Conservation (phyloP, 2,113 vertebrate genomes). For the Oncorhynchus keta region DNA sequence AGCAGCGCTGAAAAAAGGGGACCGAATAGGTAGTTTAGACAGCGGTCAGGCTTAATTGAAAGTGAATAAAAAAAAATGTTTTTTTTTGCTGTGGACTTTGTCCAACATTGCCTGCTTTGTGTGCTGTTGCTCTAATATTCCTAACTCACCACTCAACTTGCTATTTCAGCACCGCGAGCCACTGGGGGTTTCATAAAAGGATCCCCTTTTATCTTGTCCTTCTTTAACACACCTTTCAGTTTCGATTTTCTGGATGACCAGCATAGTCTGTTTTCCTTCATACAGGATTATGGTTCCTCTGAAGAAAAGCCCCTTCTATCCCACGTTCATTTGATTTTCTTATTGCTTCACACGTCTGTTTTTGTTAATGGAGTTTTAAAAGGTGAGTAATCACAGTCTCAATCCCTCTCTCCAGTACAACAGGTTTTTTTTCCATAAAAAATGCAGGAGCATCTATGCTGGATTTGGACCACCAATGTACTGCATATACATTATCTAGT, state of each 20-base stretch:
- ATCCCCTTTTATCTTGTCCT: slow-evolving; percentile 54
- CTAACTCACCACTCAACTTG: slow-evolving; percentile 29
- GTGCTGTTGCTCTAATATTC: not conserved
- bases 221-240: slow-evolving; percentile 59
- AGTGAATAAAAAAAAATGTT: not conserved
- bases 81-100: not conserved
- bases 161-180: slow-evolving; percentile 24
- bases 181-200: slow-evolving; percentile 32
- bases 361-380: too few species aligned
- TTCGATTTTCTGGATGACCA: slow-evolving; percentile 65
- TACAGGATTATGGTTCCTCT: not conserved
- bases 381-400: too few species aligned
- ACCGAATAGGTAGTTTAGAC: slow-evolving; percentile 2
- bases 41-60: not conserved
- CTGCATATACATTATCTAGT: too few species aligned
- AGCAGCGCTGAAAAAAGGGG: slow-evolving; percentile 5
- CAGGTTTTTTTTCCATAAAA: too few species aligned
- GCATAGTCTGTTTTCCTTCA: slow-evolving; percentile 33
- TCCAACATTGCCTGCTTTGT: not conserved
- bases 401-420: too few species aligned
- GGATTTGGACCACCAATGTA: too few species aligned
- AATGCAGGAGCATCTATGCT: too few species aligned
- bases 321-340: too few species aligned
- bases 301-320: too few species aligned
- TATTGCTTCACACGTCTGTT: too few species aligned